Conservation (phyloP, 2,888 invertebrate species). For the Volucella inanis region DNA sequence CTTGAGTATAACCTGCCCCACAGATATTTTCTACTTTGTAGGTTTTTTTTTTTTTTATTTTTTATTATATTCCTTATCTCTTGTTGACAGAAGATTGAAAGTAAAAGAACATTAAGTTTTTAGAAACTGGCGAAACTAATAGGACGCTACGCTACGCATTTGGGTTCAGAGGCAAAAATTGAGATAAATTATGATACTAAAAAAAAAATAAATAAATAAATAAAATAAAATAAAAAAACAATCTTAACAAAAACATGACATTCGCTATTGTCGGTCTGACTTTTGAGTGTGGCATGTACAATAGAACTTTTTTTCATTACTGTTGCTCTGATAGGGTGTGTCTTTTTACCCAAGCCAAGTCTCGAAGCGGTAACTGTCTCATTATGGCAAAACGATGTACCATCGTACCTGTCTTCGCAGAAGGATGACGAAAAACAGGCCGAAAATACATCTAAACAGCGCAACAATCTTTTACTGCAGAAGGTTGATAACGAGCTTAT, state of each 20-base stretch:
- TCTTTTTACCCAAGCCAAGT: background rate
- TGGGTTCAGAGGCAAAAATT: constrained; percentile 31
- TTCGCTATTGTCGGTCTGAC: constrained; percentile 30
- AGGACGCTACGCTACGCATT: background rate
- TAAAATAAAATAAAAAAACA: too few relatives aligned
- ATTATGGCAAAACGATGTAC: constrained; percentile 28
- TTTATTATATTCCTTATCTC: constrained; percentile 29
- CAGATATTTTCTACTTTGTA: constrained; percentile 30
- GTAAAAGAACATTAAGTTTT: background rate
- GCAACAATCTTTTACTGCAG: constrained; percentile 54
- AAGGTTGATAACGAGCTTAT: constrained; percentile 65
- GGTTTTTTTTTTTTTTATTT: background rate
- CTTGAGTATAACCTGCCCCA: constrained; percentile 11
- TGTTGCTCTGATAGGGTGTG: constrained; percentile 30
- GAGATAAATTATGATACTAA: constrained; percentile 46
- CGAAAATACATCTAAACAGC: background rate
- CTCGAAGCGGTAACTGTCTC: background rate
- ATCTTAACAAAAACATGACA: constrained; percentile 55
- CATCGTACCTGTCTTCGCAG: constrained; percentile 1
- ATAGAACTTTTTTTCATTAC: constrained; percentile 47
- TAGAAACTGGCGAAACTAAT: background rate
- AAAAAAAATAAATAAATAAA: constrained; percentile 25
- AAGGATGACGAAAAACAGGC: background rate
- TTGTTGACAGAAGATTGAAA: constrained; percentile 36
- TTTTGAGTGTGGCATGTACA: constrained; percentile 35